Percentiles rank a stretch among this genome's conserved stretches.
Conservation (phyloP, 2,888 invertebrate genomes). For the Eilema griseolum region DNA sequence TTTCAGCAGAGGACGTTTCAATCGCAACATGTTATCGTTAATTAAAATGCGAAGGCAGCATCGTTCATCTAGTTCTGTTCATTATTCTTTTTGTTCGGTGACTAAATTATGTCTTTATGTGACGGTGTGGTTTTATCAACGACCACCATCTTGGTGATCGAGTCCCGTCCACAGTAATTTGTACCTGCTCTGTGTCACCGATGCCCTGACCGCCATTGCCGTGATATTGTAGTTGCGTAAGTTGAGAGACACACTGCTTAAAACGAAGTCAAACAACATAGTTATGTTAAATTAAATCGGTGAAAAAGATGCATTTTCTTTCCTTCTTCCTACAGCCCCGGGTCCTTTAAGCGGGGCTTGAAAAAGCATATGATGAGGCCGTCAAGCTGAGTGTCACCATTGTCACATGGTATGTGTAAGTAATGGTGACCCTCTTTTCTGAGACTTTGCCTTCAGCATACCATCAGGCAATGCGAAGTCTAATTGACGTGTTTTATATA, state of each 20-base stretch:
- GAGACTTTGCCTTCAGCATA: too few species aligned
- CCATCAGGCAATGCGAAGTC: too few species aligned
- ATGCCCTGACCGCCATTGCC: conserved; percentile 64
- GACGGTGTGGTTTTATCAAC: conserved; percentile 75
- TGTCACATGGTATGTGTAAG: too few species aligned
- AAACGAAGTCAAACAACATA: not conserved
- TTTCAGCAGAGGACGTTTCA: conserved; percentile 73
- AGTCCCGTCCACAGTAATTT: conserved; percentile 77
- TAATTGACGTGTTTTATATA: too few species aligned
- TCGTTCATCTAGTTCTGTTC: conserved; percentile 81
- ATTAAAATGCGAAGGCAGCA: conserved; percentile 78
- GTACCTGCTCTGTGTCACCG: conserved; percentile 78
- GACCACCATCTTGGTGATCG: conserved; percentile 81
- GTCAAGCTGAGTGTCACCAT: too few species aligned
- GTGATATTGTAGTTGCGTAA: conserved; percentile 48
- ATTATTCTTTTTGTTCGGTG: conserved; percentile 75
- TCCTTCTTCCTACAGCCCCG: too few species aligned
- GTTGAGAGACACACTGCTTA: conserved; percentile 32
- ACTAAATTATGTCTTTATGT: conserved; percentile 86
- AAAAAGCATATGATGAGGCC: too few species aligned
- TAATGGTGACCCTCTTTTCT: too few species aligned
- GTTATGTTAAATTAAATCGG: not conserved
- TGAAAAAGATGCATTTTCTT: not conserved
- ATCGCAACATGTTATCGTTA: conserved; percentile 74
- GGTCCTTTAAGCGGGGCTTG: too few species aligned